phyloP scores from a whole-genome alignment of 2,113 vertebrate genomes.

The Shinisaurus crocodilurus region DNA sequence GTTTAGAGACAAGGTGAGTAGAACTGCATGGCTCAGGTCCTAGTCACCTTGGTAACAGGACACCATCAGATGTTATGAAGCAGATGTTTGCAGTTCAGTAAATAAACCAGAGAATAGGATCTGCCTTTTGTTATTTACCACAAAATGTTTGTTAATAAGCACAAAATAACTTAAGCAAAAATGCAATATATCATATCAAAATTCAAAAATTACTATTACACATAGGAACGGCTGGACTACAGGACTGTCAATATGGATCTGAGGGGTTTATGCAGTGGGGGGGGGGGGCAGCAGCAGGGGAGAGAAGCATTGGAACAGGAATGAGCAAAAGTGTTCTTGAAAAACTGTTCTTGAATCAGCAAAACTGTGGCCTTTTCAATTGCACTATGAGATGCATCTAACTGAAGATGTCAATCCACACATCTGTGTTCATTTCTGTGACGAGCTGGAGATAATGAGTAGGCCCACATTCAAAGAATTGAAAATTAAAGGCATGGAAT shows the following conservation, averaged over 20 bases:
- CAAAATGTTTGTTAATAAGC: neutral
- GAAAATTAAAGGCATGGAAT: neutral
- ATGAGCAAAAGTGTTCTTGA: neutral
- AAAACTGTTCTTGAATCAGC: neutral
- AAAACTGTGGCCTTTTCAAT: neutral
- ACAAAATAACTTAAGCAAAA: neutral
- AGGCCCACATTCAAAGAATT: neutral
- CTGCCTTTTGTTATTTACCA: neutral
- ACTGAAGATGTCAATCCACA: neutral
- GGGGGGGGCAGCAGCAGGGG: no score
- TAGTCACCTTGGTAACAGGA: neutral
- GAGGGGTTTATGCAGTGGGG: neutral
- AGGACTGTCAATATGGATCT: neutral
- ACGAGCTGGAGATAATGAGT: neutral
- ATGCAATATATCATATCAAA: no score
- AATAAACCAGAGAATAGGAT: neutral
- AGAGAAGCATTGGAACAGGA: neutral
- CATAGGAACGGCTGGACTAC: neutral
- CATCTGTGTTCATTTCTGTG: neutral
- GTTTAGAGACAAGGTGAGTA: neutral
- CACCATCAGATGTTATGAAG: neutral
- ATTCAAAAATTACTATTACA: no score
- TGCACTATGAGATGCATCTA: neutral
- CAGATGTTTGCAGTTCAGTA: neutral
- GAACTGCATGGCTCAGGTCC: neutral